phyloP scores from a whole-genome alignment of 2,888 invertebrate species.

The Xylota sylvarum region DNA sequence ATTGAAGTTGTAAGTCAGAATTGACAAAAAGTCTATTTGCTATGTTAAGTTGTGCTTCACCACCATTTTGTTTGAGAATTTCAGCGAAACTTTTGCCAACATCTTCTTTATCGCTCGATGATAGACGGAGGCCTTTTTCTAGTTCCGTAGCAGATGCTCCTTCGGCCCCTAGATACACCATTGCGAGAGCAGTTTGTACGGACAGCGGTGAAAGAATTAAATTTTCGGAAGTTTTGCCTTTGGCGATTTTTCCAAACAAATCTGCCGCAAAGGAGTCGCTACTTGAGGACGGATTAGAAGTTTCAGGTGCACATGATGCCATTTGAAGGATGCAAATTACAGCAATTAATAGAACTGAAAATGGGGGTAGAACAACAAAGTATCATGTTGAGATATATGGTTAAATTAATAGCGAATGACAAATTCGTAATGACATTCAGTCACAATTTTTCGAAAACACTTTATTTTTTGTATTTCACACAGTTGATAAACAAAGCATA shows the following conservation, averaged over 20 bases:
- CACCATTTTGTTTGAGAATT: no score
- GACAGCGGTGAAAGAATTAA: slow-evolving; percentile 85
- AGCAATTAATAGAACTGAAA: slow-evolving; percentile 21
- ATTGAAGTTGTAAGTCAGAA: slow-evolving; percentile 86
- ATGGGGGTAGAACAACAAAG: background rate
- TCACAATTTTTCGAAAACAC: no score
- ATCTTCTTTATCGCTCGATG: no score
- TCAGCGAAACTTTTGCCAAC: no score
- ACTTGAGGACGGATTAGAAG: background rate
- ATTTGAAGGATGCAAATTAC: slow-evolving; percentile 21
- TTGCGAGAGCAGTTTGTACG: slow-evolving; percentile 89
- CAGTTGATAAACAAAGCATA: no score
- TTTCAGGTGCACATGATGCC: background rate
- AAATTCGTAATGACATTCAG: no score
- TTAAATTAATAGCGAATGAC: no score
- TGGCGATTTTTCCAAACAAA: slow-evolving; percentile 78
- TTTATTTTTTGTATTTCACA: no score
- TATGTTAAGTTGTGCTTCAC: slow-evolving; percentile 83
- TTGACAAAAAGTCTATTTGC: slow-evolving; percentile 91
- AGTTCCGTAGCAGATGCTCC: slow-evolving; percentile 84
- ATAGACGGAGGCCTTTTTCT: slow-evolving; percentile 10
- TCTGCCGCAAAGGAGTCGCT: slow-evolving; percentile 79
- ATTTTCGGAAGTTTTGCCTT: slow-evolving; percentile 76
- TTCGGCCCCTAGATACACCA: slow-evolving; percentile 90
- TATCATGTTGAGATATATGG: background rate